Conservation (phyloP, 1,140 invertebrate species). For the Bombus consobrinus region DNA sequence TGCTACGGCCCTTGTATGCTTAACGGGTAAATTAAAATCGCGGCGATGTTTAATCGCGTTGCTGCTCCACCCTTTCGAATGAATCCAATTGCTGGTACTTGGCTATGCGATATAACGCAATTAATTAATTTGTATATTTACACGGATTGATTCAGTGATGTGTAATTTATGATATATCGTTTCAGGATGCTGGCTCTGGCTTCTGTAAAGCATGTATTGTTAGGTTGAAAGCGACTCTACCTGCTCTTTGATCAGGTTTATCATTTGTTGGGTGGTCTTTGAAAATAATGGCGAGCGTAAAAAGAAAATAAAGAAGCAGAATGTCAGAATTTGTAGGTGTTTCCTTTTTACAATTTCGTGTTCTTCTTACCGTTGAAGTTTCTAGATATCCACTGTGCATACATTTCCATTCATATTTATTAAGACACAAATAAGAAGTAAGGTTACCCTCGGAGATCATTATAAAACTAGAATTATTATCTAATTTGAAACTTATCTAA, state of each 20-base stretch:
- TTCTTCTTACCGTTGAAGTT: too few relatives aligned
- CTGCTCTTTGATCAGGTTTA: background rate
- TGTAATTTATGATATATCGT: background rate
- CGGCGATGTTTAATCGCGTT: background rate
- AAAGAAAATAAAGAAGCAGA: too few relatives aligned
- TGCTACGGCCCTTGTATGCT: background rate
- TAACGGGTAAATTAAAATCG: conserved; percentile 16
- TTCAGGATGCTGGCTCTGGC: background rate
- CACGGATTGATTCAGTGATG: background rate
- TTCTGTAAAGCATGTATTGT: background rate
- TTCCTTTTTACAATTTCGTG: too few relatives aligned
- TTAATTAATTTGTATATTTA: conserved; percentile 25
- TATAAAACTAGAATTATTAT: too few relatives aligned
- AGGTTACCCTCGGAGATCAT: too few relatives aligned
- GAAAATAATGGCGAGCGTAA: too few relatives aligned
- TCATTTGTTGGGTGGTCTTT: background rate
- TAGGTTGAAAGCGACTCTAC: background rate
- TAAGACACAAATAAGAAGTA: too few relatives aligned
- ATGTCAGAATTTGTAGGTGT: too few relatives aligned
- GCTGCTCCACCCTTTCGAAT: background rate
- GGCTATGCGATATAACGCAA: background rate
- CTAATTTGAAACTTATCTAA: too few relatives aligned
- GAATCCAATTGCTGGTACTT: background rate
- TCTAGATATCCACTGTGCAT: too few relatives aligned
- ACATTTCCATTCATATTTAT: too few relatives aligned